Conservation (phyloP, 2,113 vertebrate species). For the Albula glossodonta region DNA sequence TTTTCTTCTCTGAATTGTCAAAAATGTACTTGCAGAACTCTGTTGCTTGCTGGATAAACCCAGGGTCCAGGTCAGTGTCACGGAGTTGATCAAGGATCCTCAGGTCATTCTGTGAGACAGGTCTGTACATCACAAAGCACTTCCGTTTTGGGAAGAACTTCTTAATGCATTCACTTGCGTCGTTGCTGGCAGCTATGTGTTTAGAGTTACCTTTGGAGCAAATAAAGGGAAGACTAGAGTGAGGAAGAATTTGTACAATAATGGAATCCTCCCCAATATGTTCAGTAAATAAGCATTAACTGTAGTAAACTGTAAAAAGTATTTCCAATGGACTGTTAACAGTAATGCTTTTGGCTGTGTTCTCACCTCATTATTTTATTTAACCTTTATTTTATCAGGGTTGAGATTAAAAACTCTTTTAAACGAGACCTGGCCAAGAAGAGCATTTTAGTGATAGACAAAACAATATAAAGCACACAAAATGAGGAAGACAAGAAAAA, state of each 20-base stretch:
- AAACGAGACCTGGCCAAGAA: too few relatives aligned
- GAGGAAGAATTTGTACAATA: background rate
- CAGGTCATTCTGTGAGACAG: background rate
- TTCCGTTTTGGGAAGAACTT: slow-evolving; percentile 10
- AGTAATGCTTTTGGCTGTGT: too few relatives aligned
- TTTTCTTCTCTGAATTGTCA: background rate
- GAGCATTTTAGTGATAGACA: too few relatives aligned
- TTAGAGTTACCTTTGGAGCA: background rate
- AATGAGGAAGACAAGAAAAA: too few relatives aligned
- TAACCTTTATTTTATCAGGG: too few relatives aligned
- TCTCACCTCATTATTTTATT: too few relatives aligned
- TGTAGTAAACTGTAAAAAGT: too few relatives aligned
- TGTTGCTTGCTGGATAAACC: background rate
- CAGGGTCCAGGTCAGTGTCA: background rate
- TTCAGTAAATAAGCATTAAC: too few relatives aligned
- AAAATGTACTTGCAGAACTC: background rate
- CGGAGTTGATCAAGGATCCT: background rate
- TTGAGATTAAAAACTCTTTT: too few relatives aligned
- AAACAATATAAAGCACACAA: too few relatives aligned
- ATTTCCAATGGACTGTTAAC: too few relatives aligned
- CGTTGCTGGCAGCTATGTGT: background rate
- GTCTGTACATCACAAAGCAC: slow-evolving; percentile 8
- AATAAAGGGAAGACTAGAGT: background rate
- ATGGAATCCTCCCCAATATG: too few relatives aligned
- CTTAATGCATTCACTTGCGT: slow-evolving; percentile 5